Evolutionary conservation across 2,797 vertebrate species (phyloP).

Genomic region (Hydrocynus forskahlii): DNA sequence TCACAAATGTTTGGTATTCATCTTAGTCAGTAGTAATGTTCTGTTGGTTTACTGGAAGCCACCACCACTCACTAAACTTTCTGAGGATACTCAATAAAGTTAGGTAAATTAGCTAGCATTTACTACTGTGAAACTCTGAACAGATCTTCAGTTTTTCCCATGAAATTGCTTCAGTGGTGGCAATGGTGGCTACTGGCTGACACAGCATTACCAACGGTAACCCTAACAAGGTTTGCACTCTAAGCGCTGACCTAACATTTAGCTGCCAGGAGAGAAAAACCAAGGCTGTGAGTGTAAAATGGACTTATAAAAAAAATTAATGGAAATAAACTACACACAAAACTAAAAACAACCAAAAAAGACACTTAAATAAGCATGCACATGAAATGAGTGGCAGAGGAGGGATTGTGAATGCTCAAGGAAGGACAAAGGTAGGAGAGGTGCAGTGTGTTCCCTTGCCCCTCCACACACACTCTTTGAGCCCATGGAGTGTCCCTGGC

Average conservation of each 20-base stretch:
- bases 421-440: conserved; percentile 47
- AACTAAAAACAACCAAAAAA: conserved; percentile 35
- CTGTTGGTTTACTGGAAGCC: neutral
- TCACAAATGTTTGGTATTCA: neutral
- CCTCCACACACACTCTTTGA: conserved; percentile 45
- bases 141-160: neutral
- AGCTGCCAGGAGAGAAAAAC: conserved; percentile 47
- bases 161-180: neutral
- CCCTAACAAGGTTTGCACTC: conserved; percentile 2
- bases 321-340: conserved; percentile 23
- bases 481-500: conserved; percentile 26
- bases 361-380: conserved; percentile 41
- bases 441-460: conserved; percentile 44
- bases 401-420: conserved; percentile 44
- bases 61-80: neutral
- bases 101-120: neutral
- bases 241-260: conserved; percentile 11
- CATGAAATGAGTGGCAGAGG: conserved; percentile 23
- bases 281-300: conserved; percentile 48
- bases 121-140: neutral
- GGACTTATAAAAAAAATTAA: conserved; percentile 9
- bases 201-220: neutral
- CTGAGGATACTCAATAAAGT: neutral
- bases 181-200: neutral
- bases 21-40: neutral